Evolutionary conservation across 2,113 vertebrate species (phyloP).

Genomic region (Pteropus alecto): DNA sequence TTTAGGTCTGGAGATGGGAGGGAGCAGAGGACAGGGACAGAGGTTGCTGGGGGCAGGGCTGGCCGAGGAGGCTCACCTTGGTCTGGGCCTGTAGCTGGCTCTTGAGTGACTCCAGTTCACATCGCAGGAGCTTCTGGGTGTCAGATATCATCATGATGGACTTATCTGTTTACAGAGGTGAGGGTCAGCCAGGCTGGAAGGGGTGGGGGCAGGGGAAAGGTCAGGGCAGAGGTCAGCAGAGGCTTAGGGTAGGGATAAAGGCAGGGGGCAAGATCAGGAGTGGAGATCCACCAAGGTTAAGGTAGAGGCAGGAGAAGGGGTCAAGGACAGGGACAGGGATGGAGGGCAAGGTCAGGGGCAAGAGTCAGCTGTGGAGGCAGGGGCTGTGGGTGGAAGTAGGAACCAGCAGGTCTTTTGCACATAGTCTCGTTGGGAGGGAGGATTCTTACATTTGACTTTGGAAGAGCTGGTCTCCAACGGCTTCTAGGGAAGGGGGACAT

Average conservation of each 20-base stretch:
- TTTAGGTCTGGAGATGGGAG: not conserved
- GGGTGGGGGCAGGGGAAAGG: not conserved
- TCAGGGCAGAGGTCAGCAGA: not conserved
- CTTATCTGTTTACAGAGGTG: constrained; percentile 30
- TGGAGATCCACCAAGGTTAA: not conserved
- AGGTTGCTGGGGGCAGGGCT: fast-evolving
- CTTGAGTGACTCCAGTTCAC: constrained; percentile 77
- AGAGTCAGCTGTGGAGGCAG: not conserved
- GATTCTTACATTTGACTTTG: constrained; percentile 59
- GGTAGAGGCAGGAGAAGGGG: not conserved
- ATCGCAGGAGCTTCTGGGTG: constrained; percentile 55
- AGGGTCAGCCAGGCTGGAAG: not conserved
- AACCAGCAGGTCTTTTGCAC: not conserved
- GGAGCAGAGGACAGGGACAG: not conserved
- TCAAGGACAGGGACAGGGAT: not conserved
- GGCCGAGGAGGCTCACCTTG: constrained; percentile 40
- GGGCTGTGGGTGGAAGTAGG: not conserved
- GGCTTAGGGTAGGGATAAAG: not conserved
- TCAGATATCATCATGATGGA: constrained; percentile 43
- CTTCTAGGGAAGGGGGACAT: constrained; percentile 52
- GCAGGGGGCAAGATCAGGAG: not conserved
- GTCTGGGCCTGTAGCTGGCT: constrained; percentile 78
- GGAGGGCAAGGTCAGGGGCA: not conserved
- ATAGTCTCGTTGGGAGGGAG: not conserved
- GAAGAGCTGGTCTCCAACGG: constrained; percentile 16